Evolutionary conservation across 2,888 invertebrate species (phyloP).

Genomic region (Drosophila tripunctata): DNA sequence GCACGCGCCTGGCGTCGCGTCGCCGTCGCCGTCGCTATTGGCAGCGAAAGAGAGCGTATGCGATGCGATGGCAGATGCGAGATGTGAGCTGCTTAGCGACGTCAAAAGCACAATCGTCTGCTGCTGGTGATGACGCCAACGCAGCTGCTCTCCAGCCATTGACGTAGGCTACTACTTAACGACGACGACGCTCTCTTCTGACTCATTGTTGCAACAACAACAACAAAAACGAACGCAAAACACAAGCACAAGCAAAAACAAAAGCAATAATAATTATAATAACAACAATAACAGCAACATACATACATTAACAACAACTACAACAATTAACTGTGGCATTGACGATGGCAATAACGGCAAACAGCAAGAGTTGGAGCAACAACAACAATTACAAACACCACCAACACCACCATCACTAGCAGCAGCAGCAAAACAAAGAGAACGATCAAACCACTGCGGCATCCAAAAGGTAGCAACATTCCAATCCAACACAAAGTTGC

Average conservation of each 20-base stretch:
- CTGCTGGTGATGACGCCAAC: background rate
- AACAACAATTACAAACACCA: conserved; percentile 24
- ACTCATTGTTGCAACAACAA: conserved; percentile 33
- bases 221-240: conserved; percentile 6
- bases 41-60: background rate
- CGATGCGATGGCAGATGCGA: conserved; percentile 7
- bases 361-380: conserved; percentile 8
- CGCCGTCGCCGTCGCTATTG: conserved; percentile 7
- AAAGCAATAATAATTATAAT: background rate
- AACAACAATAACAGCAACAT: conserved; percentile 18
- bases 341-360: conserved; percentile 52
- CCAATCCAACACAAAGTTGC: conserved; percentile 67
- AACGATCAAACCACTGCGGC: conserved; percentile 20
- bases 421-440: conserved; percentile 20
- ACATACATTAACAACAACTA: conserved; percentile 37
- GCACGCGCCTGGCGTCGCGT: conserved; percentile 41
- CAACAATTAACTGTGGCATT: conserved; percentile 49
- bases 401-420: conserved; percentile 7
- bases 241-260: conserved; percentile 20
- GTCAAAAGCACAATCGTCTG: background rate
- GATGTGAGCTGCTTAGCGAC: background rate
- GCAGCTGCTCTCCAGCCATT: background rate
- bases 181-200: conserved; percentile 28
- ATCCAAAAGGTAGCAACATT: conserved; percentile 73
- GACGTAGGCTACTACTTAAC: conserved; percentile 8